Conservation (phyloP, 2,888 invertebrate genomes). For the Latrodectus hesperus region DNA sequence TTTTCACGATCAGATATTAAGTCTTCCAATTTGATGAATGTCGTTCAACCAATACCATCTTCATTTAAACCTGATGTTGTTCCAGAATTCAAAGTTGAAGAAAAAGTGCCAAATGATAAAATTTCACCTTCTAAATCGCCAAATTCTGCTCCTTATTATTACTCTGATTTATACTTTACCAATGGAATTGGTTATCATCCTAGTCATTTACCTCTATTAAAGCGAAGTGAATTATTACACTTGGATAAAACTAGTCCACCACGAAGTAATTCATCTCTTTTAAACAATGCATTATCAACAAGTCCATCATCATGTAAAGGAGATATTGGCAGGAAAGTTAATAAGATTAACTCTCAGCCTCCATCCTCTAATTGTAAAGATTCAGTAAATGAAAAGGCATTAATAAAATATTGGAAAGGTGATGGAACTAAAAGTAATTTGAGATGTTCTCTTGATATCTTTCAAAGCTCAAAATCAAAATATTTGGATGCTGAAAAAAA, state of each 20-base stretch:
- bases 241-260: conserved; percentile 63
- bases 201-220: conserved; percentile 73
- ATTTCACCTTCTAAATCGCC: conserved; percentile 48
- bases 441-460: conserved; percentile 51
- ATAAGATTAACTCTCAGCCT: conserved; percentile 67
- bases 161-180: conserved; percentile 81
- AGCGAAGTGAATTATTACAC: conserved; percentile 52
- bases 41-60: neutral
- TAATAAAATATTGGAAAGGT: conserved; percentile 29
- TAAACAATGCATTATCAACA: conserved; percentile 69
- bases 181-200: conserved; percentile 34
- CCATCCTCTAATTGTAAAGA: conserved; percentile 21
- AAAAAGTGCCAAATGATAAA: conserved; percentile 47
- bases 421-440: conserved; percentile 45
- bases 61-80: conserved; percentile 63
- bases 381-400: conserved; percentile 28
- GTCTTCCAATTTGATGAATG: neutral
- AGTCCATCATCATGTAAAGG: conserved; percentile 68
- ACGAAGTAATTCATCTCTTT: conserved; percentile 39
- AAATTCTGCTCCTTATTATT: conserved; percentile 83
- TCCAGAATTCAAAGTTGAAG: conserved; percentile 34
- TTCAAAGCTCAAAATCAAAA: conserved; percentile 65
- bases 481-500: conserved; percentile 69
- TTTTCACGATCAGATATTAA: conserved; percentile 13
- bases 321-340: conserved; percentile 71